Conservation (phyloP, 2,888 invertebrate species). For the Acronicta leporina region DNA sequence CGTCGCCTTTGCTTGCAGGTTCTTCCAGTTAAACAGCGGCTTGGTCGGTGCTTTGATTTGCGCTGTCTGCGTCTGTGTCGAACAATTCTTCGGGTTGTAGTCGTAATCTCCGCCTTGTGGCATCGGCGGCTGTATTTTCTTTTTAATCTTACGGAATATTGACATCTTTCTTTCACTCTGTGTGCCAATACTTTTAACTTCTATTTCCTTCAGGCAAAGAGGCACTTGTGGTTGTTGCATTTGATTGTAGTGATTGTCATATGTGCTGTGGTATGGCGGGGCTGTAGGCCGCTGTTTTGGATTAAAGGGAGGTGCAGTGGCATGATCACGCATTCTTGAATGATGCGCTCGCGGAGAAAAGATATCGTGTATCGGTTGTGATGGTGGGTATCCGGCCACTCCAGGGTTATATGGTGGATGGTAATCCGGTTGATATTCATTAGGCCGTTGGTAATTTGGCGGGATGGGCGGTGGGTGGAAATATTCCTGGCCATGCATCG, state of each 20-base stretch:
- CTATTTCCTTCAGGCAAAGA: constrained; percentile 80
- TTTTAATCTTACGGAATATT: constrained; percentile 73
- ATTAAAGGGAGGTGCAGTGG: constrained; percentile 32
- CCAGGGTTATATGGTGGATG: constrained; percentile 52
- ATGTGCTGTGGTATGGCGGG: constrained; percentile 56
- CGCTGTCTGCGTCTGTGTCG: constrained; percentile 58
- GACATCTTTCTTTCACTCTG: constrained; percentile 80
- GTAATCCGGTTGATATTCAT: constrained; percentile 46
- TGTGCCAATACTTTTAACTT: constrained; percentile 81
- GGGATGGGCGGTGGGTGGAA: constrained; percentile 65
- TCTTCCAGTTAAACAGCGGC: constrained; percentile 70
- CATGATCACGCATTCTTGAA: constrained; percentile 26
- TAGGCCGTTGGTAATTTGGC: constrained; percentile 37
- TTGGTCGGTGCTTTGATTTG: constrained; percentile 32
- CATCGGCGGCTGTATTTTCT: constrained; percentile 63
- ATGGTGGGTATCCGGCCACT: constrained; percentile 34
- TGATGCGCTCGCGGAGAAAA: constrained; percentile 27
- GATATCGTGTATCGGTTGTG: constrained; percentile 30
- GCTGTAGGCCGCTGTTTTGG: constrained; percentile 51
- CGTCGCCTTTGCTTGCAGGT: constrained; percentile 63
- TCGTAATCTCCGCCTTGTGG: constrained; percentile 39
- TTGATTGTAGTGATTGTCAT: constrained; percentile 56
- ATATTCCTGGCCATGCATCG: constrained; percentile 75
- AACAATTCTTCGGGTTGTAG: constrained; percentile 53
- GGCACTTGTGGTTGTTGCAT: constrained; percentile 69